Base-by-base conservation (phyloP, 2,888 invertebrate genomes). In the Villa cingulata region DNA sequence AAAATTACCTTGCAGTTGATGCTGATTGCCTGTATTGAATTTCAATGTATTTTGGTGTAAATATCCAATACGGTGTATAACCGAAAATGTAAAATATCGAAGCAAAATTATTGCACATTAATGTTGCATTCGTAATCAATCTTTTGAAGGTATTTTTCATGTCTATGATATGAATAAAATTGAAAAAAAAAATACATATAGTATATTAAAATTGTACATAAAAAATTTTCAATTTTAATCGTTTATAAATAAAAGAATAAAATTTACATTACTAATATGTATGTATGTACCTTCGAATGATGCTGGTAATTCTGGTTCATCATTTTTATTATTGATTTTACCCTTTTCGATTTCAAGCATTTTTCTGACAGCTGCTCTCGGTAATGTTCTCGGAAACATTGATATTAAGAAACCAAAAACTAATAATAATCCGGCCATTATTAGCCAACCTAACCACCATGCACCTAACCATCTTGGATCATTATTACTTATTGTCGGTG, bases 21-120 rank as follows among this genome's bases (percentile, higher is more conserved):
- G 87, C 84, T 7, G 84, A 81, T 56, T 83, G 80, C 48, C 78
- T 74, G 64, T 84, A 88, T 65, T 86, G 84, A 1, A 82, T 83
- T 66, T 88, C 86, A 52, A 88, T 83, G 59, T 86, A 86, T 62
- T 87, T 87, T 1, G 87, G 85, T 63, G 86, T 75, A 60, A 85
- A 87, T 41, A 85, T 83, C 77, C 83, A 83, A 59, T 82, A 83
- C 0, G 85, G 84, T 70, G 79, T 78, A 59, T 79, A 81, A 1
- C 81, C 81, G 59, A 81, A 71, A 49, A 83, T 74, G 57, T 83
- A 85, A 58, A 83, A 83, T 15, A 84, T 78, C 17, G 81, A 77
- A 1, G 84, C 81, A 2, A 84, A 67, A 51, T 83, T 83, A 59
- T 86, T 83, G 59, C 77, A 78, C 72, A 85, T 77, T 51, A 83